Evolutionary conservation across 2,797 vertebrate species (phyloP), one percentile per base, ranked within the genome.

Genomic region (Pseudochirops corinnae): DNA sequence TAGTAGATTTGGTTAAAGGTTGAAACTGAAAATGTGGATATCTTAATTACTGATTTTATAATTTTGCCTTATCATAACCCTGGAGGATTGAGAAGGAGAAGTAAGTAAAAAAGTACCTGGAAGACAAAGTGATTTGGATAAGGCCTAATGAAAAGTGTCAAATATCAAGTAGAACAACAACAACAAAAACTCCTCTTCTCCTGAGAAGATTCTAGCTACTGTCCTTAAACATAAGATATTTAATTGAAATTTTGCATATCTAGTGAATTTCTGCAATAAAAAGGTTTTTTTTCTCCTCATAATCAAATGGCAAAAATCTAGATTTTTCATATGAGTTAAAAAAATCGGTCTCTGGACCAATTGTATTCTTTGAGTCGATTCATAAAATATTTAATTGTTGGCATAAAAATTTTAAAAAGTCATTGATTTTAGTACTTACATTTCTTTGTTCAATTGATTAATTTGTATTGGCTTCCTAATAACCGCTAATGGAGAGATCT

Each of bases 261-360:
- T 92, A 62, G 21, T 60, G 33, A 57, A 91, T 95, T 94, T 93
- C 29, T 82, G 50, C 96, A 46, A 95, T 50, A 62, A 92, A 95
- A 39, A 0, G 10, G 1, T 58, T 58, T 46, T 93, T 29, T 95
- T 90, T 74, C 67, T 92, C 95, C 52, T n/a, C 93, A 26, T 62
- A 91, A 95, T 46, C 50, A 97, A 55, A 87, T 90, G 55, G 55
- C 39, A 95, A 91, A 91, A 52, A 52, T 33, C 82, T 0, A 91
- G 24, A 7, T n/a, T 56, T 96, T 94, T 95, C 31, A 94, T 31
- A 93, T 92, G 96, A 91, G 90, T 94, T 96, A 56, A 74, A 97
- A 57, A 3, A 91, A 62, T 90, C 10, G 92, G 52, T 50, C 91
- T 95, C 6, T 93, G 12, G 28, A 50, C 13, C 21, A 92, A 46